phyloP scores from a whole-genome alignment of 2,113 vertebrate species.

The Burhinus oedicnemus region DNA sequence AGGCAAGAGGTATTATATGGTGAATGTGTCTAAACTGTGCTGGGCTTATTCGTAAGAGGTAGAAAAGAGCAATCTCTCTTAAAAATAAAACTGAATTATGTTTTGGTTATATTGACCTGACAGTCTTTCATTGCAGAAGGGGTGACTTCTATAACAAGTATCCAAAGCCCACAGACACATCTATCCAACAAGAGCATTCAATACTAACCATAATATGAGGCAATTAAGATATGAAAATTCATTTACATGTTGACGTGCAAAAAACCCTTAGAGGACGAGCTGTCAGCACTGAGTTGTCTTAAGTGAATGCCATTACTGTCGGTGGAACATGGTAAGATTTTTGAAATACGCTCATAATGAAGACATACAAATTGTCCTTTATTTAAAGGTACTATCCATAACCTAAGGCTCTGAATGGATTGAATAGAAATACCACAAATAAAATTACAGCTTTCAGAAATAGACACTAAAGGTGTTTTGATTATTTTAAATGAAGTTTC shows the following conservation, averaged over 20 bases:
- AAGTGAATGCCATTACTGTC: neutral
- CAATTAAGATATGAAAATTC: neutral
- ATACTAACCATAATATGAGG: neutral
- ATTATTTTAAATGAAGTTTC: constrained; percentile 9
- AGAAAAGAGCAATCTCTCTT: neutral
- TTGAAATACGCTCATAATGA: neutral
- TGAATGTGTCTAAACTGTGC: neutral
- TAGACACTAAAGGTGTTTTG: neutral
- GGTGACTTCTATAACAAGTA: neutral
- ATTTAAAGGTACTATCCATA: constrained; percentile 3
- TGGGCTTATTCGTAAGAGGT: neutral
- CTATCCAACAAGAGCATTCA: neutral
- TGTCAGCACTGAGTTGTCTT: constrained; percentile 6
- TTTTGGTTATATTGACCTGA: neutral
- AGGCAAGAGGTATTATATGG: neutral
- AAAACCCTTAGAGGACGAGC: constrained; percentile 7
- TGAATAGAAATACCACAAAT: neutral
- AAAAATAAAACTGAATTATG: neutral
- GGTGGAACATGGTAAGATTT: neutral
- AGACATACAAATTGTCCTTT: neutral
- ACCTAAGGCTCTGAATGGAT: neutral
- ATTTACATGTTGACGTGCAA: neutral
- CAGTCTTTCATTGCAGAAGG: neutral
- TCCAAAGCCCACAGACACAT: neutral
- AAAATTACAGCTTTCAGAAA: constrained; percentile 16